Conservation (phyloP, 37 sponge, comb jelly and placozoan genomes). For the Haliclona indistincta region DNA sequence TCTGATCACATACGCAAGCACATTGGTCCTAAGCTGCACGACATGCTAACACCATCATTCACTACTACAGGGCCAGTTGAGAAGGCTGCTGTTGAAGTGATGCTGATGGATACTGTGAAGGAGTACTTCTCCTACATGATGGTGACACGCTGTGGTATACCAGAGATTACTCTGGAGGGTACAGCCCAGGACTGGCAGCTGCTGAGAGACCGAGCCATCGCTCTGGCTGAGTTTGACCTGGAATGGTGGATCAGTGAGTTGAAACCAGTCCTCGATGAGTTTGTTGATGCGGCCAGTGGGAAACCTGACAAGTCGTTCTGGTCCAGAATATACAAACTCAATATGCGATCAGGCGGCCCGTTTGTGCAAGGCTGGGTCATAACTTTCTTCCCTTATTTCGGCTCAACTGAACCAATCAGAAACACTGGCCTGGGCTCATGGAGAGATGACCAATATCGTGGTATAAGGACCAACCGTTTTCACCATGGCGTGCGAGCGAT, state of each 20-base stretch:
- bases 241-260: constrained; percentile 51
- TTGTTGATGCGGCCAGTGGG: constrained; percentile 53
- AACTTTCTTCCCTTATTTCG: constrained; percentile 43
- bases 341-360: constrained; percentile 29
- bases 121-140: constrained; percentile 36
- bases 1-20: constrained; percentile 45
- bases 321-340: constrained; percentile 38
- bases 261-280: constrained; percentile 45
- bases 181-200: constrained; percentile 54
- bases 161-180: constrained; percentile 63
- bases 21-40: constrained; percentile 42
- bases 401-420: neutral
- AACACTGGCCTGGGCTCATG: constrained; percentile 16
- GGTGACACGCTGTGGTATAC: constrained; percentile 48
- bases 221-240: constrained; percentile 48
- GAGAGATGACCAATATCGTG: constrained; percentile 2
- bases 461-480: constrained; percentile 9
- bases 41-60: constrained; percentile 36
- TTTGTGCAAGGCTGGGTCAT: constrained; percentile 54
- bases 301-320: constrained; percentile 48
- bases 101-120: constrained; percentile 56
- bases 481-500: constrained; percentile 36
- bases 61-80: constrained; percentile 61
- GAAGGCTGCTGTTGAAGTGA: constrained; percentile 52
- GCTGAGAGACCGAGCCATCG: constrained; percentile 32